These are phyloP conservation scores for Leptinotarsa haldemani DNA, from an alignment of 2,888 invertebrate species.

Conservation along the genomic window DNA sequence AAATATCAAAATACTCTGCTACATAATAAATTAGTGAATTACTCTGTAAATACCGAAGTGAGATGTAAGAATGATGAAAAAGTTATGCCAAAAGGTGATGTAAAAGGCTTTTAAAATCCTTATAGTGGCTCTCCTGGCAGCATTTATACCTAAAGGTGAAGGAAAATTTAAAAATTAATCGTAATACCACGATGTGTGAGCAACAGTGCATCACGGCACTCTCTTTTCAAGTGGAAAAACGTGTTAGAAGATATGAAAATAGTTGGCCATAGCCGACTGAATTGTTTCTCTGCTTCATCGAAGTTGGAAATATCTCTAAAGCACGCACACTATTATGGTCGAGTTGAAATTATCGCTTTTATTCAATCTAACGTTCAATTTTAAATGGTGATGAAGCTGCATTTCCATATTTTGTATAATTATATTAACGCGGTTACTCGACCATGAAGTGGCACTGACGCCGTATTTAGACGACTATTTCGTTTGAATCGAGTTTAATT, in stretches of 20 bases:
- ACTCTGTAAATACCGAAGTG: too few relatives aligned
- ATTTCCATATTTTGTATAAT: slow-evolving; percentile 39
- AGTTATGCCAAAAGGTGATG: neutral
- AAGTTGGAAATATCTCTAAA: slow-evolving; percentile 32
- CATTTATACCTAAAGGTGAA: neutral
- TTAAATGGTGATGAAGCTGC: slow-evolving; percentile 33
- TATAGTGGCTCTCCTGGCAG: neutral
- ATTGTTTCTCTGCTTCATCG: slow-evolving; percentile 28
- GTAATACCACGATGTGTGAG: neutral
- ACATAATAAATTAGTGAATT: too few relatives aligned
- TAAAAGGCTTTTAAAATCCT: neutral
- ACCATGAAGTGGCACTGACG: slow-evolving; percentile 26
- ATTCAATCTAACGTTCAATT: slow-evolving; percentile 33
- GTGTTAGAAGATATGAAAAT: slow-evolving; percentile 41
- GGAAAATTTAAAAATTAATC: neutral
- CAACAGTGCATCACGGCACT: neutral
- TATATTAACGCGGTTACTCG: slow-evolving; percentile 32
- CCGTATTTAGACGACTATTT: slow-evolving; percentile 21
- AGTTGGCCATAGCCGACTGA: slow-evolving; percentile 29
- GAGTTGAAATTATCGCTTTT: slow-evolving; percentile 33
- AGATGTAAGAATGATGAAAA: neutral
- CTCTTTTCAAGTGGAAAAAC: slow-evolving; percentile 45
- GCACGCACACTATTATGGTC: slow-evolving; percentile 18
- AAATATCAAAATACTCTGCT: too few relatives aligned
- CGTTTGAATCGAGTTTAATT: slow-evolving; percentile 27